A percentile compares a stretch with the other conserved stretches of the same genome.
Conservation (phyloP, 2,797 vertebrate genomes). For the Oryzias sinensis region DNA sequence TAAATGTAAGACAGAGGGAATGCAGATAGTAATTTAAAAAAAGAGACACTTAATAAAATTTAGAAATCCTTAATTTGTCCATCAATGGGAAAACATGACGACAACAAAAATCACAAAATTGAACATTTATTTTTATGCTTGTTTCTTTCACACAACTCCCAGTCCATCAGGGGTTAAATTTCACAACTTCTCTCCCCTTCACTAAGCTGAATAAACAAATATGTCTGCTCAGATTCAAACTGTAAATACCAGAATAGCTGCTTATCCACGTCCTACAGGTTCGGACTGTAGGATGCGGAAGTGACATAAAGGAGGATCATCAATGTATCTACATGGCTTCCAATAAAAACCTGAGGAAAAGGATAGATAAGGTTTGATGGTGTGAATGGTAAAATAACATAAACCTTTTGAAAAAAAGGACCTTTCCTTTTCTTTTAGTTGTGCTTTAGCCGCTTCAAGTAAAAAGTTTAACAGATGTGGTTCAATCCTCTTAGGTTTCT, state of each 20-base stretch:
- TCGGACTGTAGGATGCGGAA: constrained; percentile 16
- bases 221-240: constrained; percentile 29
- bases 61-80: too few relatives aligned
- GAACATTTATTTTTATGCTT: too few relatives aligned
- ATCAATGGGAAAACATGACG: too few relatives aligned
- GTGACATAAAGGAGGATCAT: constrained; percentile 30
- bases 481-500: too few relatives aligned
- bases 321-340: constrained; percentile 13
- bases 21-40: too few relatives aligned
- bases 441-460: neutral
- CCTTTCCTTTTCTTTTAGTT: neutral
- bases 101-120: too few relatives aligned
- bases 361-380: constrained; percentile 3
- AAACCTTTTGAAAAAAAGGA: neutral
- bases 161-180: too few relatives aligned
- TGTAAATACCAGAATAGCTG: constrained; percentile 19
- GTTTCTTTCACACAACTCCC: too few relatives aligned
- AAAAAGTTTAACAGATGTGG: too few relatives aligned
- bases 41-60: too few relatives aligned
- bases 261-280: constrained; percentile 34
- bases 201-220: constrained; percentile 30
- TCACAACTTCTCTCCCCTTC: constrained; percentile 4
- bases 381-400: constrained; percentile 5
- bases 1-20: too few relatives aligned
- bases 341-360: constrained; percentile 17